Evolutionary conservation across 2,113 vertebrate genomes (phyloP).

Genomic region (Phocoena phocoena): DNA sequence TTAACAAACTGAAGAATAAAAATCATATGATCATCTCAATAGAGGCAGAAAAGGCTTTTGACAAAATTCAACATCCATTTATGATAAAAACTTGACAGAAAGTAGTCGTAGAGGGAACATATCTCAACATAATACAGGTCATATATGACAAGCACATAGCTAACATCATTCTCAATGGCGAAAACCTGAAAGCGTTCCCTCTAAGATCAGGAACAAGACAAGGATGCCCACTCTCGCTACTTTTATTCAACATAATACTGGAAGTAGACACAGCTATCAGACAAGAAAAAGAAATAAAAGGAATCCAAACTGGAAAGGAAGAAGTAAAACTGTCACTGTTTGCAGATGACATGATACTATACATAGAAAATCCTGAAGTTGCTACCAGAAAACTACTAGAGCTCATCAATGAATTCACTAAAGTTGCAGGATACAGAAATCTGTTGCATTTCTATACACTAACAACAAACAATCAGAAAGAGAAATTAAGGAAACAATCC

Average conservation of each 20-base stretch:
- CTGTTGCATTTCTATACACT: neutral
- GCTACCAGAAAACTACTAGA: neutral
- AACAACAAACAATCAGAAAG: neutral
- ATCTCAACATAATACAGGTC: neutral
- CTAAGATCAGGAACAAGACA: neutral
- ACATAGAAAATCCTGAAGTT: neutral
- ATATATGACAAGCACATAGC: neutral
- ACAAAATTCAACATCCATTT: neutral
- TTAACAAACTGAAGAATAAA: neutral
- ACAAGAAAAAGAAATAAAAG: neutral
- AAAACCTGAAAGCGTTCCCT: neutral
- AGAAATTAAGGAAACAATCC: neutral
- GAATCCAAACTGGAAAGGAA: neutral
- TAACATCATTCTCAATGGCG: neutral
- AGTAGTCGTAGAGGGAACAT: neutral
- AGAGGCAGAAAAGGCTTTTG: neutral
- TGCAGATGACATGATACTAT: neutral
- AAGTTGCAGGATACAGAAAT: neutral
- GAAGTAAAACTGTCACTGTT: neutral
- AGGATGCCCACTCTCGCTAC: neutral
- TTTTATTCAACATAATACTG: neutral
- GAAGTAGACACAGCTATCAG: neutral
- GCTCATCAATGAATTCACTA: neutral
- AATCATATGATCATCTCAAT: neutral
- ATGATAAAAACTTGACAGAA: neutral